Percentiles rank a stretch among this genome's conserved stretches.
Evolutionary conservation across 2,113 vertebrate species (phyloP).

Genomic region (Guaruba guarouba): DNA sequence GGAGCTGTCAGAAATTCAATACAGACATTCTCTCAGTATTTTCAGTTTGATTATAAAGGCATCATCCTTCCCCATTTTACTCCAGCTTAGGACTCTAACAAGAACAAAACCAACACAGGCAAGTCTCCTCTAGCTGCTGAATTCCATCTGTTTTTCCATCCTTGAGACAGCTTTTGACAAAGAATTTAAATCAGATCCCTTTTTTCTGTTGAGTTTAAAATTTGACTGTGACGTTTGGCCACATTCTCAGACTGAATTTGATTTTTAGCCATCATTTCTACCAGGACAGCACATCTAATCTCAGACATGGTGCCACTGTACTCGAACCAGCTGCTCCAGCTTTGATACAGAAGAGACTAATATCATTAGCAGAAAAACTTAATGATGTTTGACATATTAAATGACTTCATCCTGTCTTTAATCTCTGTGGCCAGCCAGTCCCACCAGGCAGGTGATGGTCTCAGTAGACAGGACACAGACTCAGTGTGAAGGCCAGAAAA

Average conservation of each 20-base stretch:
- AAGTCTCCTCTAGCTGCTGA: neutral
- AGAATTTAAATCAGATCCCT: constrained; percentile 13
- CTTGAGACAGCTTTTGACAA: constrained; percentile 7
- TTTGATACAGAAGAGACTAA: neutral
- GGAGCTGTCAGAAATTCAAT: neutral
- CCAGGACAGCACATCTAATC: neutral
- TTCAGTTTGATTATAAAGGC: neutral
- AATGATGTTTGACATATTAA: neutral
- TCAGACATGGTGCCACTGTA: neutral
- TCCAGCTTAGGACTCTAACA: neutral
- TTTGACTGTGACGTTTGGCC: constrained; percentile 1
- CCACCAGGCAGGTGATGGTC: neutral
- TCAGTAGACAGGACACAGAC: neutral
- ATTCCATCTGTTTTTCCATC: constrained; percentile 29
- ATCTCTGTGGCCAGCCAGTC: neutral
- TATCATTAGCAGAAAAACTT: neutral
- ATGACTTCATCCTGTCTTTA: neutral
- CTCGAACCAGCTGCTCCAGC: neutral
- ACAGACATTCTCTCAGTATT: neutral
- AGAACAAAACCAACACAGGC: neutral
- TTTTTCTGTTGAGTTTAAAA: neutral
- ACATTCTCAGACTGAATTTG: neutral
- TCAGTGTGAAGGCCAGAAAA: fast-evolving
- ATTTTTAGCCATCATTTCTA: neutral
- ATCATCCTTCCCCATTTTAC: neutral